Evolutionary conservation across 2,888 invertebrate genomes (phyloP).

Genomic region (Caenorhabditis sulstoni): DNA sequence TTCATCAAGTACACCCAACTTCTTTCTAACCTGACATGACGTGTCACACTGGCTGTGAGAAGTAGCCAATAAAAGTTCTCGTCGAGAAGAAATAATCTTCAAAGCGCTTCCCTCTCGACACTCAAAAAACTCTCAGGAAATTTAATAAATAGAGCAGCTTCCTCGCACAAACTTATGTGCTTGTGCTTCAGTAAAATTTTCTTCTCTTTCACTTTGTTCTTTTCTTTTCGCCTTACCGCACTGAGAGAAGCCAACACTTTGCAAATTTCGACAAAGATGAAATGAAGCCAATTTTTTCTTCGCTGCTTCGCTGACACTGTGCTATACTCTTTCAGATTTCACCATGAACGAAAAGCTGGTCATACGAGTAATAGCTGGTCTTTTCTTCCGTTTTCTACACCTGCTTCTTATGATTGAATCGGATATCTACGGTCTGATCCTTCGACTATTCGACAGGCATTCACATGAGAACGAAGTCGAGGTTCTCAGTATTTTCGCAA

Average conservation of each 20-base stretch:
- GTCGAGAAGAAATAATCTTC: background rate
- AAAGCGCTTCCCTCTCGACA: too few species aligned
- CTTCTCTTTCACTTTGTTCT: too few species aligned
- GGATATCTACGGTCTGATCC: constrained; percentile 46
- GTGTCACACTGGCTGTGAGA: too few species aligned
- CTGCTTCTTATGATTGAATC: constrained; percentile 48
- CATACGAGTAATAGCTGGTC: constrained; percentile 22
- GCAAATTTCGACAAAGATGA: constrained; percentile 3
- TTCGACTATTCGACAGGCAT: constrained; percentile 44
- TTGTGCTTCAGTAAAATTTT: too few species aligned
- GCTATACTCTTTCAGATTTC: constrained; percentile 7
- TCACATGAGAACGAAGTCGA: constrained; percentile 43
- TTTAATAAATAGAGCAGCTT: too few species aligned
- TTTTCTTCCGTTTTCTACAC: constrained; percentile 54
- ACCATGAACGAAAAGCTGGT: constrained; percentile 39
- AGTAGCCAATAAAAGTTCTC: background rate
- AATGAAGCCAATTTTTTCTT: constrained; percentile 37
- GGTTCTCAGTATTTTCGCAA: constrained; percentile 60
- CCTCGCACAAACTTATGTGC: too few species aligned
- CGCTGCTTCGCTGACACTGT: background rate
- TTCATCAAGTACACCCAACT: too few species aligned
- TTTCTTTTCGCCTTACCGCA: too few species aligned
- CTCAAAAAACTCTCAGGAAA: too few species aligned
- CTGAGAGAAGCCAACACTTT: too few species aligned
- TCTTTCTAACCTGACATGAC: too few species aligned